A percentile compares a stretch with the other conserved stretches of the same genome.
These are phyloP conservation scores for Merodon equestris DNA, from an alignment of 2,888 invertebrate genomes.

Conservation along the genomic window DNA sequence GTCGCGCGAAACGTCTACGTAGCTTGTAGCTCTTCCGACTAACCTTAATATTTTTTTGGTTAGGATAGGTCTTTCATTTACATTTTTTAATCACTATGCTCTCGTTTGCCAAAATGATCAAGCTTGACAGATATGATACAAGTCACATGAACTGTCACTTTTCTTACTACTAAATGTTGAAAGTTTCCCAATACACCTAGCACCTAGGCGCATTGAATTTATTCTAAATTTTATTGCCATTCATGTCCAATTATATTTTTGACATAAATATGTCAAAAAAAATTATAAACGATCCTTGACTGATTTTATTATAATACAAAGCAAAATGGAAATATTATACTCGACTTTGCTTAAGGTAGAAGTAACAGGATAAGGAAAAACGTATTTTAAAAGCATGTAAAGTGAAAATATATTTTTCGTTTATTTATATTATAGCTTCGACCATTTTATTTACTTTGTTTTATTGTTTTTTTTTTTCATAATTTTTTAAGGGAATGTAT, in stretches of 20 bases:
- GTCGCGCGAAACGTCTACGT: conserved; percentile 1
- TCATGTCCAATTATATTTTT: too few relatives aligned
- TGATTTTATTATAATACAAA: conserved; percentile 48
- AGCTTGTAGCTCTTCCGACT: conserved; percentile 45
- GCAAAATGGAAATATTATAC: not conserved
- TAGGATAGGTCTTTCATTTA: conserved; percentile 12
- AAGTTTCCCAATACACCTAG: too few relatives aligned
- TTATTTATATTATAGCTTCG: too few relatives aligned
- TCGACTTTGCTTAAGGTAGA: conserved; percentile 22
- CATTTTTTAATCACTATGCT: not conserved
- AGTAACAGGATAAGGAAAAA: conserved; percentile 13
- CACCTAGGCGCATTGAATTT: too few relatives aligned
- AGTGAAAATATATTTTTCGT: too few relatives aligned
- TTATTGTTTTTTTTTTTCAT: too few relatives aligned
- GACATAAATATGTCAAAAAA: too few relatives aligned
- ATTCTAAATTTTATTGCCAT: too few relatives aligned
- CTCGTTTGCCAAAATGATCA: conserved; percentile 11
- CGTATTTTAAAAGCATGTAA: too few relatives aligned
- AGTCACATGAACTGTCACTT: not conserved
- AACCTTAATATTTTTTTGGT: conserved; percentile 20
- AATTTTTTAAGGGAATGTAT: too few relatives aligned
- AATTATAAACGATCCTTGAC: conserved; percentile 55
- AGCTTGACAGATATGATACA: not conserved
- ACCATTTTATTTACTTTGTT: too few relatives aligned
- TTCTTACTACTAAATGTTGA: too few relatives aligned